A percentile compares a stretch with the other conserved stretches of the same genome.
Conservation (phyloP, 2,113 vertebrate genomes). For the Nothoprocta perdicaria region DNA sequence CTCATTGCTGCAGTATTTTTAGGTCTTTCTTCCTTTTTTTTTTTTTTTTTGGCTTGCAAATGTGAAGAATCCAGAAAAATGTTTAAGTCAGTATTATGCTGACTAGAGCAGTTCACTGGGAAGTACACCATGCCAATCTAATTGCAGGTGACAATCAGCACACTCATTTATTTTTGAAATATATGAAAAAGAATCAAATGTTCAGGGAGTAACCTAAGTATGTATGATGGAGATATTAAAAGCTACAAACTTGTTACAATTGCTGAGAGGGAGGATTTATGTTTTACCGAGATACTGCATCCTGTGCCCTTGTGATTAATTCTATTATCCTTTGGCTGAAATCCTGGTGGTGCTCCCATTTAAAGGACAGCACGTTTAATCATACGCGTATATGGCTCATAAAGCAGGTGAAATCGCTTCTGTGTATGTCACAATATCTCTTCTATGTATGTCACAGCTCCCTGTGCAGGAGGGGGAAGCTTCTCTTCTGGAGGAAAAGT, state of each 20-base stretch:
- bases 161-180: not conserved
- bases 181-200: not conserved
- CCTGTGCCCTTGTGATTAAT: conserved; percentile 20
- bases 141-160: not conserved
- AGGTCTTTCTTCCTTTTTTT: not conserved
- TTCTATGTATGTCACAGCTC: not conserved
- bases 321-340: not conserved
- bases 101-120: not conserved
- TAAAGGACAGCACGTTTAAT: not conserved
- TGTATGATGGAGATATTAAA: not conserved
- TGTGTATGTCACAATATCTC: not conserved
- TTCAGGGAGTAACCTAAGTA: not conserved
- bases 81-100: not conserved
- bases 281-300: not conserved
- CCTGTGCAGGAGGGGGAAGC: not conserved
- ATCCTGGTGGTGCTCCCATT: not conserved
- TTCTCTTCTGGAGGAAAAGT: not conserved
- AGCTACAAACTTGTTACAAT: not conserved
- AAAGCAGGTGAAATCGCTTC: not conserved
- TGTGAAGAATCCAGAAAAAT: not conserved
- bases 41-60: not conserved
- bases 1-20: not conserved
- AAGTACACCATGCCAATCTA: not conserved
- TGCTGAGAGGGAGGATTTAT: not conserved
- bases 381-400: not conserved